phyloP scores from a whole-genome alignment of 2,797 vertebrate genomes.

The Protosalanx chinensis region DNA sequence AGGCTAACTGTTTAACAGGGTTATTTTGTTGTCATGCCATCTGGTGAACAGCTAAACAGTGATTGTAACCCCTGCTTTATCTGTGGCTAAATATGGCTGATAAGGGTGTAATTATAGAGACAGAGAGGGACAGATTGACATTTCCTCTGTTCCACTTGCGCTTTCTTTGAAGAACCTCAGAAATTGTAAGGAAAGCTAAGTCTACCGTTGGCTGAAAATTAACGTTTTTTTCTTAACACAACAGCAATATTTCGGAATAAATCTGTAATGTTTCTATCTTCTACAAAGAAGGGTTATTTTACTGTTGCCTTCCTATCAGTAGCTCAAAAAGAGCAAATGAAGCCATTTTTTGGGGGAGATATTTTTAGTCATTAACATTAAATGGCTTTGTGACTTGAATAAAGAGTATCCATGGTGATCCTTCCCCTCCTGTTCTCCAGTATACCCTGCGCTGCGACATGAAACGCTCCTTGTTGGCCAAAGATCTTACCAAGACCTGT shows the following conservation, averaged over 20 bases:
- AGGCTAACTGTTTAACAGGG: not conserved
- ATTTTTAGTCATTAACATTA: no score
- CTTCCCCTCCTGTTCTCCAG: constrained; percentile 57
- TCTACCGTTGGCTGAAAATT: not conserved
- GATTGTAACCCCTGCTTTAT: not conserved
- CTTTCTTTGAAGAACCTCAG: not conserved
- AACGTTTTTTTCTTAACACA: not conserved
- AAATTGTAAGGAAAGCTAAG: not conserved
- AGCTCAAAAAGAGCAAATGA: not conserved
- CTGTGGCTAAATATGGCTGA: not conserved
- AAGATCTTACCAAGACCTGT: constrained; percentile 90
- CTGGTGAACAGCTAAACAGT: not conserved
- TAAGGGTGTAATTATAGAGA: constrained; percentile 27
- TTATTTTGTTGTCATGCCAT: constrained; percentile 8
- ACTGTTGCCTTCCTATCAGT: not conserved
- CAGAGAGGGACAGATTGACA: constrained; percentile 18
- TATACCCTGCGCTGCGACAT: constrained; percentile 94
- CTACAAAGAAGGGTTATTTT: not conserved
- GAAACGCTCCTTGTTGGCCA: constrained; percentile 89
- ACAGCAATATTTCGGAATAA: no score
- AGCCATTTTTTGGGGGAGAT: not conserved
- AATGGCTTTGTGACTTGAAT: no score
- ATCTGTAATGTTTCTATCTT: no score
- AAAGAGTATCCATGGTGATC: not conserved
- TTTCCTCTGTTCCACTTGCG: not conserved